These are phyloP conservation scores for Accipiter cooperii DNA, from an alignment of 2,113 vertebrate species.

Conservation along the genomic window DNA sequence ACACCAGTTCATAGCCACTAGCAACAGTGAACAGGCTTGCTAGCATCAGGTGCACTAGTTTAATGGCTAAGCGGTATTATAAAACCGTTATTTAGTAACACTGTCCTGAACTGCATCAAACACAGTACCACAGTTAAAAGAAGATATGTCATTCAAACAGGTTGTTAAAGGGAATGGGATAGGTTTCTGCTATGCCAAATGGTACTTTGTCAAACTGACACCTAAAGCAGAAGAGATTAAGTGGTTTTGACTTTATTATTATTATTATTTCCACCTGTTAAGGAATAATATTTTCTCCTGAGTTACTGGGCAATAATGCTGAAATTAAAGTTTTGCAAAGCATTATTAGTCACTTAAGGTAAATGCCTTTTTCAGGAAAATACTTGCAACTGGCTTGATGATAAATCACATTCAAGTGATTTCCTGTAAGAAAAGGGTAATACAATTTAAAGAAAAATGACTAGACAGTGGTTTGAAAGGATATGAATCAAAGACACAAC, in stretches of 20 bases:
- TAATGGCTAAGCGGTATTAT: background rate
- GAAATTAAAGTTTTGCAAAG: background rate
- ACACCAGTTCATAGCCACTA: background rate
- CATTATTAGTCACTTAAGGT: background rate
- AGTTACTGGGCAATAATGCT: background rate
- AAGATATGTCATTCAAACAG: background rate
- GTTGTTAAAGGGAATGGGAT: background rate
- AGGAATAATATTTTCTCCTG: background rate
- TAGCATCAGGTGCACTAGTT: background rate
- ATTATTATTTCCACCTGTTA: background rate
- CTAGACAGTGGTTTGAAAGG: background rate
- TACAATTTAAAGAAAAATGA: background rate
- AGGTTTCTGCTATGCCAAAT: background rate
- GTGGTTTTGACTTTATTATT: background rate
- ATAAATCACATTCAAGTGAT: background rate
- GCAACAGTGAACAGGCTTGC: background rate
- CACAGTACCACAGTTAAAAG: background rate
- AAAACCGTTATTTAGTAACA: background rate
- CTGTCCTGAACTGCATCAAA: background rate
- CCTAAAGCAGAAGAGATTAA: background rate
- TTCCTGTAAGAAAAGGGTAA: background rate
- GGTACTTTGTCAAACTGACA: background rate
- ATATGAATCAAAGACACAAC: background rate
- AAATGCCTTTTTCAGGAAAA: background rate
- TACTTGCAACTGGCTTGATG: background rate